phyloP scores from a whole-genome alignment of 2,797 vertebrate genomes.

The Heterohyrax brucei region DNA sequence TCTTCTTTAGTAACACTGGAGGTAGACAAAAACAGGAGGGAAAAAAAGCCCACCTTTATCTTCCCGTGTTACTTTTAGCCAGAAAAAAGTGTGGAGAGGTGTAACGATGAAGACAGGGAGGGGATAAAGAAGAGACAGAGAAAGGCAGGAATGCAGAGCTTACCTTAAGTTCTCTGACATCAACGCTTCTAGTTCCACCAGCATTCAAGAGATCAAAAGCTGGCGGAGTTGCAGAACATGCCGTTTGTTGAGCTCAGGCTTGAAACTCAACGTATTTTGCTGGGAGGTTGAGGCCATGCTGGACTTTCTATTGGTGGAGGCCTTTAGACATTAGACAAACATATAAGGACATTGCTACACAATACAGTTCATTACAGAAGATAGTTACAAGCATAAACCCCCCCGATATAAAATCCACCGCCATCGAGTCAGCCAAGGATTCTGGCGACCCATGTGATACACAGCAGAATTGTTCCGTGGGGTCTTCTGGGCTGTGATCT shows the following conservation, averaged over 20 bases:
- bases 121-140: background rate
- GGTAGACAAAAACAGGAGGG: conserved; percentile 23
- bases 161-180: conserved; percentile 97
- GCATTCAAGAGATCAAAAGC: conserved; percentile 98
- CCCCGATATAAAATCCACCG: too few relatives aligned
- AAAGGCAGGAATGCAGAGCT: conserved; percentile 39
- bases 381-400: background rate
- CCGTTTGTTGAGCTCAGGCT: conserved; percentile 95
- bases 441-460: too few relatives aligned
- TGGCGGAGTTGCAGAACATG: conserved; percentile 95
- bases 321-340: conserved; percentile 89
- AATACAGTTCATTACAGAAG: background rate
- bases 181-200: conserved; percentile 95
- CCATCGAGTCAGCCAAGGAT: too few relatives aligned
- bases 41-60: background rate
- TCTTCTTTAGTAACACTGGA: background rate
- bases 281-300: conserved; percentile 92
- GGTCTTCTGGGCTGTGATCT: too few relatives aligned
- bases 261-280: conserved; percentile 93
- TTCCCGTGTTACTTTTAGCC: background rate
- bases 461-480: too few relatives aligned
- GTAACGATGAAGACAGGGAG: background rate
- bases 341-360: background rate
- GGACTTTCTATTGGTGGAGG: conserved; percentile 94
- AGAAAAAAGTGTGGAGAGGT: too few relatives aligned